Evolutionary conservation across 2,113 vertebrate species (phyloP), one percentile per base, ranked within the genome.

Genomic region (Sylvilagus bachmani): DNA sequence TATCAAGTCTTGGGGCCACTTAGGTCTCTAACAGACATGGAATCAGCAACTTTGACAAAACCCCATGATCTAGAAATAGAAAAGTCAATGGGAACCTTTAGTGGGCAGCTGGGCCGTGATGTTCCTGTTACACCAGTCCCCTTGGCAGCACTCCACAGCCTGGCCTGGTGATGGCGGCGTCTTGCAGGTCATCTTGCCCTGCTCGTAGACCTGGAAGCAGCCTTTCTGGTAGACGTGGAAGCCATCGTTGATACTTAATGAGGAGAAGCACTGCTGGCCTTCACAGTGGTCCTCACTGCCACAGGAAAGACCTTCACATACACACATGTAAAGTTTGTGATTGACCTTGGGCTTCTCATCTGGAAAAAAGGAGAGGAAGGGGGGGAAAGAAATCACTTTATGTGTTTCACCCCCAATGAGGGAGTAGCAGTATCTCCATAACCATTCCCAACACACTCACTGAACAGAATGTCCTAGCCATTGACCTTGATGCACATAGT

Each of bases 161-260:
- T 99, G 99, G 97, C 99, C 99, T 11, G 99, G 98, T 31, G 99
- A 99, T 0, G 99, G 99, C 0, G 99, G 99, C 0, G 99, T 99
- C 97, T 99, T 99, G 98, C 99, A 99, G 0, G 99, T 99, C 99
- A 99, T 98, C 31, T 99, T 99, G 78, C 99, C 98, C 93, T 99
- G 99, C 95, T 99, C 99, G 0, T 99, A 99, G 86, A 99, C 99
- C 94, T 99, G 99, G 97, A 99, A 99, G 98, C 99, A 99, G 97
- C 99, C 99, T 53, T 99, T 99, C 98, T 99, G 99, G 98, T 99
- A 99, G 31, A 99, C 98, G 36, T 98, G 98, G 67, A 98, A 98
- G 44, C 99, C 99, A 0, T 98, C 98, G 0, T 98, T 99, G 89
- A 99, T 98, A 36, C 99, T 99, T 88, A 99, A 98, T 4, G 99